These are phyloP conservation scores for Noctilio leporinus DNA, from an alignment of 2,113 vertebrate genomes.

Conservation along the genomic window DNA sequence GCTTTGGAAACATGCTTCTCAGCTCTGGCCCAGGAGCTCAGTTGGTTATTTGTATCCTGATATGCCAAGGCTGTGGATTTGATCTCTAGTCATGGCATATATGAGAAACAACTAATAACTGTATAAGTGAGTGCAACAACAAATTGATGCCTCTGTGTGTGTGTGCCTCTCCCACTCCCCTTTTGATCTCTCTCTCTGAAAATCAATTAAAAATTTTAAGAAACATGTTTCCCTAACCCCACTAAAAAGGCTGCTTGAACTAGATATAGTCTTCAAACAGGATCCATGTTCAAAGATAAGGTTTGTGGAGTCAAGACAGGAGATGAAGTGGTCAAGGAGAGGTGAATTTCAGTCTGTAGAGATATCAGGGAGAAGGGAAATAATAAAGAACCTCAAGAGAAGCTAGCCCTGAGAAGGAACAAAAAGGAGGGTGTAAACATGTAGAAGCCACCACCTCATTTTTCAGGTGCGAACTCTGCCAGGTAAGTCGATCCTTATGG, in stretches of 20 bases:
- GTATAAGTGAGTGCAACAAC: no score
- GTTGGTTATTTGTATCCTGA: no score
- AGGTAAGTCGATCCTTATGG: accelerated
- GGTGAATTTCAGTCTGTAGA: accelerated
- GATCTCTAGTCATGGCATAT: no score
- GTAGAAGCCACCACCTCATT: no score
- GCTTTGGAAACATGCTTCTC: neutral
- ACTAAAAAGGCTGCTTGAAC: neutral
- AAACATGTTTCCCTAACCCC: neutral
- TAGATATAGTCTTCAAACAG: neutral
- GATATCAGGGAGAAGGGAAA: neutral
- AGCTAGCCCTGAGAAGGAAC: accelerated
- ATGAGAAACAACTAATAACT: no score
- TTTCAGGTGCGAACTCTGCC: neutral
- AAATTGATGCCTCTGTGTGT: no score
- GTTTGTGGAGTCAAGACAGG: neutral
- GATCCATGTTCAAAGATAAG: neutral
- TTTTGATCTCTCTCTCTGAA: no score
- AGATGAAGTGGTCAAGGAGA: neutral
- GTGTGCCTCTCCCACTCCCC: no score
- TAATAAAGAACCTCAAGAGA: neutral
- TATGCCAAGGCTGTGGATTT: no score
- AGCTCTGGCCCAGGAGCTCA: no score
- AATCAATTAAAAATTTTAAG: no score
- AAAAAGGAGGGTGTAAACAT: no score